These are phyloP conservation scores for Cyrtonyx montezumae DNA, from an alignment of 2,113 vertebrate genomes.

Conservation along the genomic window DNA sequence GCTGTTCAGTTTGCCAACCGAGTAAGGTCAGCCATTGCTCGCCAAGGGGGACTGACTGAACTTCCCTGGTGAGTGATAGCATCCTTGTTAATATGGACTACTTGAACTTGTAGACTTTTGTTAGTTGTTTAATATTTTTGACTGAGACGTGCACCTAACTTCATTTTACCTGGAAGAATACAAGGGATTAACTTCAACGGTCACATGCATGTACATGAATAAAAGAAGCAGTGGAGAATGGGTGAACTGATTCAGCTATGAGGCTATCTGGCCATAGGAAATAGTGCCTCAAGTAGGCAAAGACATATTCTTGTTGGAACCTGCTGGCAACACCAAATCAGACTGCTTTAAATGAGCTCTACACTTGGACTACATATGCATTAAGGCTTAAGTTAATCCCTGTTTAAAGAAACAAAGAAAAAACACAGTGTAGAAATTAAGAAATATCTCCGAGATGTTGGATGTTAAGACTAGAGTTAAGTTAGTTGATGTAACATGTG, in stretches of 20 bases:
- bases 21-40: slow-evolving; percentile 92
- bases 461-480: neutral
- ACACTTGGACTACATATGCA: neutral
- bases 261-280: neutral
- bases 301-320: neutral
- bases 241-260: neutral
- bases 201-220: rapidly evolving
- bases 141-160: neutral
- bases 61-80: slow-evolving; percentile 86
- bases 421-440: neutral
- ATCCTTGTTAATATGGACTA: neutral
- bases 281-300: neutral
- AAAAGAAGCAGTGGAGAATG: neutral
- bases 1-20: slow-evolving; percentile 93
- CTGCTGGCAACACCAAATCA: neutral
- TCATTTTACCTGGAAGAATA: neutral
- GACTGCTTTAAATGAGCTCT: neutral
- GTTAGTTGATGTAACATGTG: neutral
- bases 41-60: slow-evolving; percentile 91
- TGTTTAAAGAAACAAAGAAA: neutral
- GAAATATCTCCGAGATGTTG: neutral
- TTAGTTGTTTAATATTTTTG: neutral
- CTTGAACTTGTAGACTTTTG: neutral
- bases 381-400: neutral
- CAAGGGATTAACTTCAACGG: neutral